Evolutionary conservation across 2,888 invertebrate species (phyloP), one percentile per base, ranked within the genome.

Genomic region (Rhagonycha fulva): DNA sequence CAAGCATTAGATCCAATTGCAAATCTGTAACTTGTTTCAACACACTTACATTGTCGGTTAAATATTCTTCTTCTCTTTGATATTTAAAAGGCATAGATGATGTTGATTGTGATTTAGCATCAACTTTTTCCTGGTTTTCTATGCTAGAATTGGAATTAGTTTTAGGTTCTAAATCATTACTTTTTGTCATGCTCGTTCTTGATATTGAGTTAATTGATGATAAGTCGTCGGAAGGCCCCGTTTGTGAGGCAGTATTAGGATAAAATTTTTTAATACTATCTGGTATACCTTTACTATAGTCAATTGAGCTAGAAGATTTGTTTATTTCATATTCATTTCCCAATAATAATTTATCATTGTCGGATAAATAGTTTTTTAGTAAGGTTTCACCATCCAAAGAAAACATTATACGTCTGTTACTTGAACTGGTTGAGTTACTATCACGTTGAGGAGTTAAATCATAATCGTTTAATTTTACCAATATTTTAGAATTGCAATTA

Each of bases 371-470:
- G 23, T 2, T 3, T 62, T 23, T 60, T 4, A 9, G 5, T n/a
- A 7, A n/a, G 2, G 0, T 47, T 47, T 47, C n/a, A n/a, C 2
- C 7, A 47, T 7, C n/a, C 0, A 0, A 1, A 47, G n/a, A 7
- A 47, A 47, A 47, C 2, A n/a, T 7, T 47, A 47, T 47, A 47
- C n/a, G 47, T 14, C 30, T 68, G 9, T 68, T 3, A 66, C 9
- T 12, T 2, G n/a, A 1, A 66, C n/a, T 5, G n/a, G 4, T 4
- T n/a, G 2, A 0, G 47, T 47, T n/a, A 24, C n/a, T 24, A n/a
- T 77, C 77, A 19, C 77, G 75, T 63, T 77, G 72, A 3, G 77
- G 77, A 3, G 77, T 77, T 68, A 77, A 69, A 70, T 77, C 77
- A 14, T 77, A 77, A 67, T 72, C 72, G 26, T 70, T 72, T 32